These are phyloP conservation scores for Hemicentrotus pulcherrimus DNA, from an alignment of 35 echinoderm and acorn worm genomes.

Conservation along the genomic window DNA sequence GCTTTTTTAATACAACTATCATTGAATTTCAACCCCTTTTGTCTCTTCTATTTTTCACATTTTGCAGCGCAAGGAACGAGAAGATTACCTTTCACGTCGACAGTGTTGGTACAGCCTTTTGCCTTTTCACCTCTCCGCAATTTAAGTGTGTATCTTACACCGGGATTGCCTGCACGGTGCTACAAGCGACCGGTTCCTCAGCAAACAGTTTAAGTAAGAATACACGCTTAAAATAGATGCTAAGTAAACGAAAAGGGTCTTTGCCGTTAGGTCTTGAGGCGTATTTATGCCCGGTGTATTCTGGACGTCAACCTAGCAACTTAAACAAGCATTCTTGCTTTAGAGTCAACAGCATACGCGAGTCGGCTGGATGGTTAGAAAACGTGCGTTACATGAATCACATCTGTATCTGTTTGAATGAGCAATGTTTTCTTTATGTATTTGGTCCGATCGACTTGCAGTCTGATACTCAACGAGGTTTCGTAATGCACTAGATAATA, in stretches of 20 bases:
- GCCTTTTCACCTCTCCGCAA: not conserved
- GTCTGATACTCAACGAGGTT: not conserved
- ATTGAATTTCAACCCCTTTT: not conserved
- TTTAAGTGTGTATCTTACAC: not conserved
- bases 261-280: not conserved
- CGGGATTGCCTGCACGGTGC: not conserved
- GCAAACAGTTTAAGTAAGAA: constrained; percentile 19
- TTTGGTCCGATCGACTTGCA: not conserved
- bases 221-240: not conserved
- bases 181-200: not conserved
- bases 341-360: not conserved
- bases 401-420: not conserved
- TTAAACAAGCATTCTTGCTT: not conserved
- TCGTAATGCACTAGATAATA: not conserved
- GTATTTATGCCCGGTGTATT: not conserved
- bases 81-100: not conserved
- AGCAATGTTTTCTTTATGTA: not conserved
- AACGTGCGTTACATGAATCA: not conserved
- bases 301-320: not conserved
- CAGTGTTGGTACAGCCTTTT: not conserved
- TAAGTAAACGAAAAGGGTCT: not conserved
- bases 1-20: not conserved
- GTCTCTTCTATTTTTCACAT: not conserved
- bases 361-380: not conserved
- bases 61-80: not conserved